These are phyloP conservation scores for Haplochromis vanheusdeni DNA, from an alignment of 2,113 vertebrate genomes.

Conservation along the genomic window DNA sequence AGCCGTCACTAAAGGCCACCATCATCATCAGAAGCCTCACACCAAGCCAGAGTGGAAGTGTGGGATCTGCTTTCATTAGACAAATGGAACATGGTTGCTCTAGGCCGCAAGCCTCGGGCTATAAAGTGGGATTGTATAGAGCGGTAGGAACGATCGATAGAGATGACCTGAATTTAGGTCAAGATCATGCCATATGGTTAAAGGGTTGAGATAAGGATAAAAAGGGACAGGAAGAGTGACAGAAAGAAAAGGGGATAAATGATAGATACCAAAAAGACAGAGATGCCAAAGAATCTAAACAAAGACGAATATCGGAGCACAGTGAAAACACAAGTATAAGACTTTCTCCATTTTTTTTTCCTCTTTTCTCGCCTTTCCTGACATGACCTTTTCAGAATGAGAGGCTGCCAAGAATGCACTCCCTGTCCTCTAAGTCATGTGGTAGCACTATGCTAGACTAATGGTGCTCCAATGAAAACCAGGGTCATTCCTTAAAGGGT, in stretches of 20 bases:
- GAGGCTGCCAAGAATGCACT: slow-evolving; percentile 35
- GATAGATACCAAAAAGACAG: neutral
- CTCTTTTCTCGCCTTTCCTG: neutral
- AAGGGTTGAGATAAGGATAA: neutral
- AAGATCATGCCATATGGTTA: slow-evolving; percentile 35
- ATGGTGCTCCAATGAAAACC: slow-evolving; percentile 38
- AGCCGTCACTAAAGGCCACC: slow-evolving; percentile 38
- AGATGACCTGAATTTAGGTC: slow-evolving; percentile 46
- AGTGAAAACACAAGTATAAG: neutral
- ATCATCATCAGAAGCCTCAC: slow-evolving; percentile 28
- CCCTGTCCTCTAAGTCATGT: neutral
- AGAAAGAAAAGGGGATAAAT: neutral
- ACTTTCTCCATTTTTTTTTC: neutral
- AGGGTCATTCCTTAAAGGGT: slow-evolving; percentile 2
- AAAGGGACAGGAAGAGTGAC: neutral
- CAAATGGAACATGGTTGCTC: slow-evolving; percentile 56
- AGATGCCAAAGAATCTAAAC: neutral
- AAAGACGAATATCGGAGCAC: neutral
- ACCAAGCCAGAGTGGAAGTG: slow-evolving; percentile 44
- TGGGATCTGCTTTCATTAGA: slow-evolving; percentile 63
- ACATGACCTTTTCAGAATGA: slow-evolving; percentile 62
- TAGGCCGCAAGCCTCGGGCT: slow-evolving; percentile 25
- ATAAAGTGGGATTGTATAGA: slow-evolving; percentile 23
- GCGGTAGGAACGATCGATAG: slow-evolving; percentile 50
- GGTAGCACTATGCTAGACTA: slow-evolving; percentile 24